Percentiles rank a stretch among this genome's conserved stretches.
Evolutionary conservation across 2,888 invertebrate genomes (phyloP).

Genomic region (Trissoscelio sp.): DNA sequence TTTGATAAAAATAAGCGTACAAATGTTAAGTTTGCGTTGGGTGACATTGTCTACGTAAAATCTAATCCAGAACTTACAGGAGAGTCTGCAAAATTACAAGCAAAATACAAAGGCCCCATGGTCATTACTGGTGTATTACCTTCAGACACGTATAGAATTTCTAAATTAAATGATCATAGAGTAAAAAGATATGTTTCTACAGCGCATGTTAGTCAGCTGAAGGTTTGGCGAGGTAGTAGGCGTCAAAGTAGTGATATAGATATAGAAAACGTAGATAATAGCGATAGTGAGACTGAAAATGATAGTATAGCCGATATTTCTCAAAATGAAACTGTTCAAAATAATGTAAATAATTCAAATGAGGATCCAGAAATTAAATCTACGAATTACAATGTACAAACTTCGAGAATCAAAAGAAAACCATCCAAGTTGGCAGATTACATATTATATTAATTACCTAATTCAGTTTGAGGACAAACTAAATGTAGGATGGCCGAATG

Average conservation of each 20-base stretch:
- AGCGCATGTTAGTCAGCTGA: constrained; percentile 20
- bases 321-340: too few species aligned
- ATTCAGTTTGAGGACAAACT: background rate
- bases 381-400: too few species aligned
- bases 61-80: background rate
- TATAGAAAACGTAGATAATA: background rate
- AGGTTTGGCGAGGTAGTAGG: background rate
- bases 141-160: background rate
- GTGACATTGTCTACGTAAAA: background rate
- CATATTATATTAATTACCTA: background rate
- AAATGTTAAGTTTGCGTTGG: background rate
- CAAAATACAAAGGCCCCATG: background rate
- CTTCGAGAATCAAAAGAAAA: background rate
- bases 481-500: constrained; percentile 22
- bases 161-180: background rate
- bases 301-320: too few species aligned
- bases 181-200: background rate
- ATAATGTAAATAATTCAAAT: too few species aligned
- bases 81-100: background rate
- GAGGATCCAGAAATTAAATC: too few species aligned
- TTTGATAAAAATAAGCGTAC: background rate
- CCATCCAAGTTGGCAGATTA: constrained; percentile 12
- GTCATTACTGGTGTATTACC: background rate
- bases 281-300: background rate
- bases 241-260: background rate